Evolutionary conservation across 2,888 invertebrate species (phyloP).

Genomic region (Eupithecia pulchellata): DNA sequence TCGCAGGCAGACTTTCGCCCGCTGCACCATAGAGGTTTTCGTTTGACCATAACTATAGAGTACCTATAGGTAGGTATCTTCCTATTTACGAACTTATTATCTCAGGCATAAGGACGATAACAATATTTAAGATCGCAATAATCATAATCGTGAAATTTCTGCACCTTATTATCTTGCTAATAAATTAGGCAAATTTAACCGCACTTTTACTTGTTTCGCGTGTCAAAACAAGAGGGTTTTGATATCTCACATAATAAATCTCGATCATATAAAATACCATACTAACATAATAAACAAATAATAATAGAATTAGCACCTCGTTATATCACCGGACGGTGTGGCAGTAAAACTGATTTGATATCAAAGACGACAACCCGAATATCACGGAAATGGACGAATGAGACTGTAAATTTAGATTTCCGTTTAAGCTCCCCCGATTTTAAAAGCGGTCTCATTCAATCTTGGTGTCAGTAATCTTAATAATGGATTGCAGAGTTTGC

Average conservation of each 20-base stretch:
- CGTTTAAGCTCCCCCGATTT: slow-evolving; percentile 42
- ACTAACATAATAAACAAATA: slow-evolving; percentile 10
- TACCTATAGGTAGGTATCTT: background rate
- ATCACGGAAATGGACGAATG: slow-evolving; percentile 40
- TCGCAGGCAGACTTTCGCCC: too few species aligned
- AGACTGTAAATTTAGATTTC: slow-evolving; percentile 44
- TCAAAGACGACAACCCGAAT: slow-evolving; percentile 41
- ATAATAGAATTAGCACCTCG: slow-evolving; percentile 23
- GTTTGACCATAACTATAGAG: too few species aligned
- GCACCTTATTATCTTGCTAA: background rate
- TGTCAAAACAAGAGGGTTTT: slow-evolving; percentile 1
- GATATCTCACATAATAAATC: background rate
- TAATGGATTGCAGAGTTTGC: background rate
- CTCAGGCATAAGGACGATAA: background rate
- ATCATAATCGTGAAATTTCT: background rate
- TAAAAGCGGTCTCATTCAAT: slow-evolving; percentile 1
- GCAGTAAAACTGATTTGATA: slow-evolving; percentile 15
- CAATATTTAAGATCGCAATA: background rate
- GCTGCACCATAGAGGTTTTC: too few species aligned
- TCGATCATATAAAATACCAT: background rate
- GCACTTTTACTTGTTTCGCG: background rate
- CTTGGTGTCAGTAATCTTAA: background rate
- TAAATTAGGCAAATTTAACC: background rate
- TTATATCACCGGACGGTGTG: slow-evolving; percentile 34
- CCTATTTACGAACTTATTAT: background rate